phyloP scores from a whole-genome alignment of 2,113 vertebrate genomes.

The Centrocercus urophasianus region DNA sequence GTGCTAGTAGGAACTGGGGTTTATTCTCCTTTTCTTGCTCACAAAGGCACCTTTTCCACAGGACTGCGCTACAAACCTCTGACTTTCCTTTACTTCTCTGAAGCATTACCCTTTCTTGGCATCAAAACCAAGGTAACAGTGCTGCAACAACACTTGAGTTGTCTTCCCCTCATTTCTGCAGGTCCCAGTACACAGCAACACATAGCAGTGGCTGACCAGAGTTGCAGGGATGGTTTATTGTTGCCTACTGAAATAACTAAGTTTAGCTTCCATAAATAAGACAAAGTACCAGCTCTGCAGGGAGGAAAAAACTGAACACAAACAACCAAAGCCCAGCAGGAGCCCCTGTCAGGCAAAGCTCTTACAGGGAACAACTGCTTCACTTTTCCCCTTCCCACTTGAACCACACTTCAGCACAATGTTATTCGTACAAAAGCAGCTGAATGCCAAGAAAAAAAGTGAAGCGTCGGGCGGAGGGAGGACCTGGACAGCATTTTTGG shows the following conservation, averaged over 20 bases:
- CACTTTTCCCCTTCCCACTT: neutral
- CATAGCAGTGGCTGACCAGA: neutral
- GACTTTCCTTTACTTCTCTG: neutral
- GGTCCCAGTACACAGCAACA: neutral
- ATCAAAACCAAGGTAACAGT: neutral
- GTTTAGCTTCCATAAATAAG: neutral
- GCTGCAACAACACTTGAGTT: neutral
- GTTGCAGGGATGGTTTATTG: neutral
- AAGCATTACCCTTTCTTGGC: neutral
- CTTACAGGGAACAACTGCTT: neutral
- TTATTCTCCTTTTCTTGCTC: neutral
- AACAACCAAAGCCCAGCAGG: neutral
- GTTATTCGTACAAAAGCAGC: neutral
- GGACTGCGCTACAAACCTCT: neutral
- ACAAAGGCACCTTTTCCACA: neutral
- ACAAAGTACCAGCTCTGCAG: neutral
- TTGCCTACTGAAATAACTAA: neutral
- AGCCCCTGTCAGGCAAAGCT: neutral
- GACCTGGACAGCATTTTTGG: neutral
- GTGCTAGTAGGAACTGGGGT: neutral
- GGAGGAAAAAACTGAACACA: neutral
- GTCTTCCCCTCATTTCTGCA: neutral
- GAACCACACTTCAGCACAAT: neutral
- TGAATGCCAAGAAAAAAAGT: neutral
- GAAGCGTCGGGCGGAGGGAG: neutral